Evolutionary conservation across 2,888 invertebrate species (phyloP).

Genomic region (Nezara viridula): DNA sequence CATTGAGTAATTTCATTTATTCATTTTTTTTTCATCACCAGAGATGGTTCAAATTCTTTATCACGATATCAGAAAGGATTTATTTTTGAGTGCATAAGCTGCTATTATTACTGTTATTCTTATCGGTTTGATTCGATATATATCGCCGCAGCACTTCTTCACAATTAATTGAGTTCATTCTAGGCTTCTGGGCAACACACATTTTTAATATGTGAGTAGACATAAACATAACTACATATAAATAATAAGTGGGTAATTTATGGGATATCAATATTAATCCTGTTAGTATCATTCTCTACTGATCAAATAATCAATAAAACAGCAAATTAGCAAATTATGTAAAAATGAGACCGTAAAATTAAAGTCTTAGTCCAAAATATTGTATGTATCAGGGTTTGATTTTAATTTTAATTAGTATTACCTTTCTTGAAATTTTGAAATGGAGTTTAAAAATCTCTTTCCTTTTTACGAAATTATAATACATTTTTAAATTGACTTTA

Average conservation of each 20-base stretch:
- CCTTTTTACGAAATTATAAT: too few relatives aligned
- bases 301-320: too few relatives aligned
- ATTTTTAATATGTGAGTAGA: neutral
- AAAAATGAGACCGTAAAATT: too few relatives aligned
- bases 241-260: neutral
- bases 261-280: neutral
- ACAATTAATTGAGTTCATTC: neutral
- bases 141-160: neutral
- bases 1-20: neutral
- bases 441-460: too few relatives aligned
- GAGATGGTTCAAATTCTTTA: neutral
- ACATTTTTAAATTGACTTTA: too few relatives aligned
- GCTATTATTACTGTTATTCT: neutral
- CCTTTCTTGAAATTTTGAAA: too few relatives aligned
- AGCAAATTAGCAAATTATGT: too few relatives aligned
- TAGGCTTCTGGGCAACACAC: neutral
- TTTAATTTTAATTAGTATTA: too few relatives aligned
- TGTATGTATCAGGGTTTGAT: too few relatives aligned
- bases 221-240: neutral
- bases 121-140: neutral
- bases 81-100: slow-evolving; percentile 2
- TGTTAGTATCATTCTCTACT: neutral
- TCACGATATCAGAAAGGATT: neutral
- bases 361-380: too few relatives aligned
- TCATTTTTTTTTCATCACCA: neutral